Evolutionary conservation across 2,888 invertebrate species (phyloP).

Genomic region (Crocallis elinguaria): DNA sequence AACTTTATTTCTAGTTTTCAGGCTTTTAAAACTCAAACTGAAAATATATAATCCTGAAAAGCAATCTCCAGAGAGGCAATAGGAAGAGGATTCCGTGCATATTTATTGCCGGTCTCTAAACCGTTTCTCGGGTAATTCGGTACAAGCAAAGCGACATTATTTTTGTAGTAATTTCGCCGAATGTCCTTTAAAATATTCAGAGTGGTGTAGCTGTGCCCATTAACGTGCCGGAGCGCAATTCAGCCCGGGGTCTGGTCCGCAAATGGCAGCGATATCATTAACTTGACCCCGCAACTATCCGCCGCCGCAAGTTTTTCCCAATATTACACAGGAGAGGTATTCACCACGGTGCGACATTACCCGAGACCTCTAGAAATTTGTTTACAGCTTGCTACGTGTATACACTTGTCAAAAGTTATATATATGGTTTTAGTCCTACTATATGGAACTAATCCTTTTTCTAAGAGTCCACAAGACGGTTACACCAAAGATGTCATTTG

Average conservation of each 20-base stretch:
- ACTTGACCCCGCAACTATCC: slow-evolving; percentile 82
- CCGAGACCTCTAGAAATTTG: slow-evolving; percentile 54
- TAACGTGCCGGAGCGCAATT: slow-evolving; percentile 82
- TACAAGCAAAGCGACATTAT: slow-evolving; percentile 83
- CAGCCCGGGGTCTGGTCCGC: slow-evolving; percentile 76
- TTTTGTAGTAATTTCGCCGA: slow-evolving; percentile 84
- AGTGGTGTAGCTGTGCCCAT: slow-evolving; percentile 80
- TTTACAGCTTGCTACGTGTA: slow-evolving; percentile 45
- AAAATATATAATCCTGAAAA: slow-evolving; percentile 74
- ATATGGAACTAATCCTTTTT: no score
- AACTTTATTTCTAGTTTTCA: slow-evolving; percentile 22
- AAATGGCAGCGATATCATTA: slow-evolving; percentile 84
- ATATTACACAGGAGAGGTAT: slow-evolving; percentile 78
- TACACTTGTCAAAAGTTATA: slow-evolving; percentile 3
- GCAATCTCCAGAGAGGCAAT: slow-evolving; percentile 77
- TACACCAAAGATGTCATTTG: no score
- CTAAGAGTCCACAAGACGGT: no score
- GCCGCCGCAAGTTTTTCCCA: slow-evolving; percentile 77
- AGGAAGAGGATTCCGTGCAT: slow-evolving; percentile 77
- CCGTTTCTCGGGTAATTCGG: slow-evolving; percentile 82
- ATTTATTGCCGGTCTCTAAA: slow-evolving; percentile 80
- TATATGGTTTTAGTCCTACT: neutral
- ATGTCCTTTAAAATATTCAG: slow-evolving; percentile 85
- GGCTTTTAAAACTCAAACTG: slow-evolving; percentile 43
- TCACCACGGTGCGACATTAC: slow-evolving; percentile 53